These are phyloP conservation scores for Hemiscyllium ocellatum DNA, from an alignment of 2,113 vertebrate species.

Conservation along the genomic window DNA sequence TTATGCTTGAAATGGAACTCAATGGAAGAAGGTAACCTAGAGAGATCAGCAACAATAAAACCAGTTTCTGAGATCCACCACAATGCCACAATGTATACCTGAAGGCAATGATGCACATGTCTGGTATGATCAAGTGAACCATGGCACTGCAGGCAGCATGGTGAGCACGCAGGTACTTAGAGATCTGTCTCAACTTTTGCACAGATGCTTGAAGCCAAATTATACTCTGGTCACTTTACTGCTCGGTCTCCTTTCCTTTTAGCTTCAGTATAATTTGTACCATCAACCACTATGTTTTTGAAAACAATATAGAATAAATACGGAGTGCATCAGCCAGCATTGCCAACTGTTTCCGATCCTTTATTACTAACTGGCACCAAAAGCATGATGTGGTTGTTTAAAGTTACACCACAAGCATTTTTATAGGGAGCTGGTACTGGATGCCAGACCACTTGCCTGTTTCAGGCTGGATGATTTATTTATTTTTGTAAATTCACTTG, in stretches of 20 bases:
- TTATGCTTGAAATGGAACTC: not conserved
- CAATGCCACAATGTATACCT: not conserved
- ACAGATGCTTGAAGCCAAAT: not conserved
- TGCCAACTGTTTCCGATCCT: not conserved
- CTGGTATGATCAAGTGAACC: not conserved
- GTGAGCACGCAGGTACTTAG: not conserved
- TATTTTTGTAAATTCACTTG: too few species aligned
- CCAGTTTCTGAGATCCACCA: not conserved
- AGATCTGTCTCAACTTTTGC: not conserved
- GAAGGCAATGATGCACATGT: too few species aligned
- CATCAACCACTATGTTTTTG: not conserved
- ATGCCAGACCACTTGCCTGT: too few species aligned
- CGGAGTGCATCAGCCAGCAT: not conserved
- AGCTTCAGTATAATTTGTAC: not conserved
- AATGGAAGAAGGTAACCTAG: not conserved
- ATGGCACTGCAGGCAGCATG: not conserved
- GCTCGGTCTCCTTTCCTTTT: not conserved
- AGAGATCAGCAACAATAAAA: not conserved
- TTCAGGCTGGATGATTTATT: too few species aligned
- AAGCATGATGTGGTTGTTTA: not conserved
- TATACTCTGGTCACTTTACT: too few species aligned
- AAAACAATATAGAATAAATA: not conserved
- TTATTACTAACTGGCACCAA: not conserved
- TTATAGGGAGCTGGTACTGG: not conserved
- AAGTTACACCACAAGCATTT: not conserved